Evolutionary conservation across 1,140 invertebrate genomes (phyloP).

Genomic region (Druon quercuslanigerum): DNA sequence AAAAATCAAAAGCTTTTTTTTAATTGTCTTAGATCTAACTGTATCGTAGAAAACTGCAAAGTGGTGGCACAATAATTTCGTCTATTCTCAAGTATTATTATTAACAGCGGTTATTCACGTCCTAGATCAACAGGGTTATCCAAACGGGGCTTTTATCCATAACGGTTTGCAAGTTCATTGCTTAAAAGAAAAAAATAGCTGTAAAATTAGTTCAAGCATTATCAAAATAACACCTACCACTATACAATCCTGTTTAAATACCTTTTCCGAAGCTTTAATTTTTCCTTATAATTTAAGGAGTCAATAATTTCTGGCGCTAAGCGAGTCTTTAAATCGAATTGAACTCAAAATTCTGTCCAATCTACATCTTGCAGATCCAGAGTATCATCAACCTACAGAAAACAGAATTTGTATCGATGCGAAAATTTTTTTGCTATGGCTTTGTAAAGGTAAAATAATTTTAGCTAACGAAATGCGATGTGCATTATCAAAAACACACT

Average conservation of each 20-base stretch:
- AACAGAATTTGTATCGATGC: no score
- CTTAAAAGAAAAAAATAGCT: background rate
- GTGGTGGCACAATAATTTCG: background rate
- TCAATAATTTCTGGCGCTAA: background rate
- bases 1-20: background rate
- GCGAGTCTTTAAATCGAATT: background rate
- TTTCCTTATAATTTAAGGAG: background rate
- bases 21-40: background rate
- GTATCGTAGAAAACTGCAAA: background rate
- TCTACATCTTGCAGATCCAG: no score
- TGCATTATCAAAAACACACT: background rate
- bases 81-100: background rate
- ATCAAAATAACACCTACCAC: background rate
- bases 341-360: background rate
- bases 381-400: no score
- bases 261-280: background rate
- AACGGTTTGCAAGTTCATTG: background rate
- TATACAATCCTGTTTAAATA: background rate
- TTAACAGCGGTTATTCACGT: background rate
- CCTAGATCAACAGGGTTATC: background rate
- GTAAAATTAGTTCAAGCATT: background rate
- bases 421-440: slow-evolving; percentile 4
- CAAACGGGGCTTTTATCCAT: background rate
- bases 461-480: no score
- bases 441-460: no score